Conservation (phyloP, 2,113 vertebrate genomes). For the Centropristis striata region DNA sequence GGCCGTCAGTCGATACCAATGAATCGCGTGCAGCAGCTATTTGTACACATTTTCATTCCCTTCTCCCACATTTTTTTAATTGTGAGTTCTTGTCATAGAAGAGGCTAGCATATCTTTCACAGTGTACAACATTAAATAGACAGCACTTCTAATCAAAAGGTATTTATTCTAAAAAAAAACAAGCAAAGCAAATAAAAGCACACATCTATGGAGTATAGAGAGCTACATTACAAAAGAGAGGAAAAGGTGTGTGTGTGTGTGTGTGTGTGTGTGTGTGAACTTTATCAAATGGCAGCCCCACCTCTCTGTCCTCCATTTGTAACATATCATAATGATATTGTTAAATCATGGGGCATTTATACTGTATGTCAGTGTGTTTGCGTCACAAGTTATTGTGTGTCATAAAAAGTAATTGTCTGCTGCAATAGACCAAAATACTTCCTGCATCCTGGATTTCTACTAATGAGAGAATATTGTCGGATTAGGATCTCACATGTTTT, state of each 20-base stretch:
- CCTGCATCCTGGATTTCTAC: background rate
- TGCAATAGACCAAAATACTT: background rate
- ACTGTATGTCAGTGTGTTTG: background rate
- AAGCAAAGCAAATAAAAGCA: too few relatives aligned
- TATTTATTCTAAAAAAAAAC: too few relatives aligned
- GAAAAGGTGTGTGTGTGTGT: too few relatives aligned
- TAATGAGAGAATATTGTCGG: background rate
- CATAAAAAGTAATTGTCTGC: too few relatives aligned
- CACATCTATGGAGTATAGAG: too few relatives aligned
- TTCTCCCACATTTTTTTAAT: background rate
- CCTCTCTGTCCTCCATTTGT: background rate
- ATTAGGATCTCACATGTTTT: background rate
- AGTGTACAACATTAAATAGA: too few relatives aligned
- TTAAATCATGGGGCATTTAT: background rate
- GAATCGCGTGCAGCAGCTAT: background rate
- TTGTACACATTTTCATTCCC: background rate
- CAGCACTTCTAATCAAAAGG: too few relatives aligned
- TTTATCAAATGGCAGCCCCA: background rate
- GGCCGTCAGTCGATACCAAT: too few relatives aligned
- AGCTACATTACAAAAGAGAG: too few relatives aligned
- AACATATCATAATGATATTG: background rate
- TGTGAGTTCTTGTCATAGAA: too few relatives aligned
- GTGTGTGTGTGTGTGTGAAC: too few relatives aligned
- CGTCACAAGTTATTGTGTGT: background rate
- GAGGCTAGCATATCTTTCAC: too few relatives aligned